Base-by-base conservation (phyloP, 1,140 invertebrate genomes). In the Batillaria attramentaria region DNA sequence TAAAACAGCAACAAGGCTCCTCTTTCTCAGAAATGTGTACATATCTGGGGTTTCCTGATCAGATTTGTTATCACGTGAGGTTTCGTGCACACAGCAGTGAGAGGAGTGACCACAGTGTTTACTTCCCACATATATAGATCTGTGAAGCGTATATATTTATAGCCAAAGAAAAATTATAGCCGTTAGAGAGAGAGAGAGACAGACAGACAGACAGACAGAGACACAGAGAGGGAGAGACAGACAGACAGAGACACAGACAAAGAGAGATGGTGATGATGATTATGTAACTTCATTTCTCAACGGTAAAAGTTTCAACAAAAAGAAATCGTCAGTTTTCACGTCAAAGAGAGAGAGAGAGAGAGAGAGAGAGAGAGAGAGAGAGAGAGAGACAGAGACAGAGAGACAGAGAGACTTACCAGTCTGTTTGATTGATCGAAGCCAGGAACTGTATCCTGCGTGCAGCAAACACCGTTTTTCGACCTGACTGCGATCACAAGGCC, bases 381-480 rank as follows among this genome's bases (percentile, higher is more conserved):
- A n/a, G 57, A 31, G 31, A 65, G 31, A 65, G 1, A 35, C 13
- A 65, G 0, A 2, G 1, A 33, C 13, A 33, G 4, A 35, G n/a
- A 60, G 28, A 65, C 28, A 65, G 62, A 65, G 28, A 65, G 62
- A 75, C 57, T 75, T 37, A 75, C 73, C 54, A 62, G 16, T 42
- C 35, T 75, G 24, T 75, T 62, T 31, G 73, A 39, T 37, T 41
- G 54, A 3, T 75, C 73, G 57, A 62, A 62, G 5, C 73, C 73
- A 16, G 73, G 73, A 1, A 75, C 57, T 24, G 16, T 62, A 39
- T 75, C 72, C n/a, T 16, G 39, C 5, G 72, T 62, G 39, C 72
- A 75, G 42, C 72, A 75, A 2, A 75, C 39, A 3, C 73, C 73
- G 57, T 75, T 75, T 39, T 60, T 16, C 3, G 73, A 75, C 50